Conservation (phyloP, 2,797 vertebrate species). For the Diplodus sargus region DNA sequence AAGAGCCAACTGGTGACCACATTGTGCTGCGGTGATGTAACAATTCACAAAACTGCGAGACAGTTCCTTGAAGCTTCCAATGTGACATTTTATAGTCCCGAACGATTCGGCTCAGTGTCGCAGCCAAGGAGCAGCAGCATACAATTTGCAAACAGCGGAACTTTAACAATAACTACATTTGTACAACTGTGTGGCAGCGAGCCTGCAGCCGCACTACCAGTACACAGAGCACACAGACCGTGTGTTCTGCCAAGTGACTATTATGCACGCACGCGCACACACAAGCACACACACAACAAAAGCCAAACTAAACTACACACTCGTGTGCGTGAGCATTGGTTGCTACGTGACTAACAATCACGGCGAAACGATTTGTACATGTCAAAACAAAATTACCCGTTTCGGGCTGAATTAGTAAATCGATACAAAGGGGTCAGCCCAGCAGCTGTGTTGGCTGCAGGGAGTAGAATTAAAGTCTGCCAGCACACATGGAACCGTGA, state of each 20-base stretch:
- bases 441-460: slow-evolving; percentile 62
- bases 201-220: slow-evolving; percentile 23
- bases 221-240: slow-evolving; percentile 36
- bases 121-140: slow-evolving; percentile 32
- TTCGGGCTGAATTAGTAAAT: slow-evolving; percentile 53
- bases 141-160: slow-evolving; percentile 33
- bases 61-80: neutral
- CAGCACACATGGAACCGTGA: slow-evolving; percentile 30
- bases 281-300: slow-evolving; percentile 11
- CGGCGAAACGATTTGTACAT: slow-evolving; percentile 24
- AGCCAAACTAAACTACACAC: slow-evolving; percentile 20
- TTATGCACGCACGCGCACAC: neutral
- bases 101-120: slow-evolving; percentile 12
- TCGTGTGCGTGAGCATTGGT: slow-evolving; percentile 55
- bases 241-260: slow-evolving; percentile 48
- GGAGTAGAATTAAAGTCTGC: slow-evolving; percentile 26
- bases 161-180: slow-evolving; percentile 54
- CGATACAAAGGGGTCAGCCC: slow-evolving; percentile 40
- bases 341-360: slow-evolving; percentile 52
- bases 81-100: slow-evolving; percentile 4
- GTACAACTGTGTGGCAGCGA: slow-evolving; percentile 42
- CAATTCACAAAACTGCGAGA: neutral
- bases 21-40: neutral
- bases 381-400: slow-evolving; percentile 64
- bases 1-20: neutral